Evolutionary conservation across 2,113 vertebrate species (phyloP), one percentile per base, ranked within the genome.

Genomic region (Bufo bufo): DNA sequence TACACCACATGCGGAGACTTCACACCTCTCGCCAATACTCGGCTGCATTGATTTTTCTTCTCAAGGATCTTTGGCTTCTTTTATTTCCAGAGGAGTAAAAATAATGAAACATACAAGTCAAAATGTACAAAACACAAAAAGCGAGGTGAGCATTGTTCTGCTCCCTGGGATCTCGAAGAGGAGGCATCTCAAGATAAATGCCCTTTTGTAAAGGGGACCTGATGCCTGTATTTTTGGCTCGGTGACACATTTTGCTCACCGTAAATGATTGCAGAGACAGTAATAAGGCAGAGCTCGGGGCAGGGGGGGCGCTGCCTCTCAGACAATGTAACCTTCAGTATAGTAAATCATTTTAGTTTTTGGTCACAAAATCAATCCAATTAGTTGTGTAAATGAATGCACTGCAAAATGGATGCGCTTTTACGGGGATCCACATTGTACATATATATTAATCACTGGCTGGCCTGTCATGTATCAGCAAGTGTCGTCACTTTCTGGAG

Each of bases 341-440:
- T 58, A 33, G 33, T 33, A 47, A 71, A 87, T 87, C 77, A 87
- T 80, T 80, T 80, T 59, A 33, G 49, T 43, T 81, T 87, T 56
- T 58, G 50, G 85, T 87, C 77, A 87, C 49, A 81, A 87, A 87
- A 81, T 81, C 85, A 87, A 87, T 87, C 63, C 77, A 87, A 80
- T 80, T 81, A 87, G 77, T 71, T 69, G 17, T 56, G 50, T 69
- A 78, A 87, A 58, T 80, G 6, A 81, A 81, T 45, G 77, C 19
- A 2, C 63, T 13, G 19, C 52, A 10, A 63, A 81, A 72, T 56
- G 45, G 49, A 87, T 71, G 77, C 66, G 56, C 52, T 65, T 61
- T 86, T 50, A 61, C 75, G 33, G 56, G 33, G 54, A 86, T 65
- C 20, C 47, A 54, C n/a, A n/a, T 78, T 65, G 65, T 33, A 14